Conservation (phyloP, 2,797 vertebrate species). For the Siniperca scherzeri region DNA sequence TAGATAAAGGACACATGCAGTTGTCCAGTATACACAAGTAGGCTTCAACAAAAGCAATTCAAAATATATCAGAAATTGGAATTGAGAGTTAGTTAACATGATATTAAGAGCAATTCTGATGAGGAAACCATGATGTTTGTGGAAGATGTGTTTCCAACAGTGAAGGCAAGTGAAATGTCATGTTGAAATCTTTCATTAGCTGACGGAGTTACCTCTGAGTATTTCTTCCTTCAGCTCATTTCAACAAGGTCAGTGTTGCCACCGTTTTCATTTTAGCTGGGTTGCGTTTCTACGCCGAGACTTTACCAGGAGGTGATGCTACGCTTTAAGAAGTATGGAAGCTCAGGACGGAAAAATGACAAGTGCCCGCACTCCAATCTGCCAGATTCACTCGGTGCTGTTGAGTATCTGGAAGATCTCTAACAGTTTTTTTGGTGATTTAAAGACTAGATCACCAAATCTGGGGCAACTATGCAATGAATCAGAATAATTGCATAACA, state of each 20-base stretch:
- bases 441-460: neutral
- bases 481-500: neutral
- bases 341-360: neutral
- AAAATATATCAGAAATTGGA: neutral
- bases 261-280: neutral
- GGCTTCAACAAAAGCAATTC: neutral
- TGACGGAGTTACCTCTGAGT: neutral
- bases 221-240: neutral
- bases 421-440: neutral
- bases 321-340: neutral
- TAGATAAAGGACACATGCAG: neutral
- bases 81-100: neutral
- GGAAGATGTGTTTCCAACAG: neutral
- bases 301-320: neutral
- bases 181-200: neutral
- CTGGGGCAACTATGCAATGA: neutral
- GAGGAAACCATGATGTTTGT: neutral
- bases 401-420: neutral
- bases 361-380: neutral
- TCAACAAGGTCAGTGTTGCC: neutral
- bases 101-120: neutral
- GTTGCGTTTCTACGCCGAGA: neutral
- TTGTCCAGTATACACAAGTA: neutral
- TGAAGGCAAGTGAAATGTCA: slow-evolving; percentile 1
- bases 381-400: neutral